These are phyloP conservation scores for Amphiura filiformis DNA, from an alignment of 35 echinoderm and acorn worm species.

Conservation along the genomic window DNA sequence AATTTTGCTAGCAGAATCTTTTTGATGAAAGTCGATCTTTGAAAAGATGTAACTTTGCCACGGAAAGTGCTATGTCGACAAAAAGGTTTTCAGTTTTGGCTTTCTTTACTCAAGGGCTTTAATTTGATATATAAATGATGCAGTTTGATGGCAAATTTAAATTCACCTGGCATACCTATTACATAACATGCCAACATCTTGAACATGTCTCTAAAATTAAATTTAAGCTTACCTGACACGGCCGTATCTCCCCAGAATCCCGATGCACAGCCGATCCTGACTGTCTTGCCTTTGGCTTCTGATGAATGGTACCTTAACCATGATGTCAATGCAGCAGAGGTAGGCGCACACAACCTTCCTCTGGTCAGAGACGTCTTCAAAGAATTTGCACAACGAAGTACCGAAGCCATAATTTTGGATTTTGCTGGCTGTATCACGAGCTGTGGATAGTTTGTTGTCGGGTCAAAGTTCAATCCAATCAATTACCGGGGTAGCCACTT, in stretches of 20 bases:
- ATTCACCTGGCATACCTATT: too few relatives aligned
- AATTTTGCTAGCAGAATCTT: too few relatives aligned
- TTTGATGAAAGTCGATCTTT: too few relatives aligned
- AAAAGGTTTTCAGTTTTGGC: too few relatives aligned
- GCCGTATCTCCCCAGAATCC: constrained; percentile 85
- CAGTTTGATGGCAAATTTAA: too few relatives aligned
- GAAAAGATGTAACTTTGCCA: too few relatives aligned
- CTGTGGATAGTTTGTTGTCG: too few relatives aligned
- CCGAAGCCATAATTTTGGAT: background rate
- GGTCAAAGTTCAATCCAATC: too few relatives aligned
- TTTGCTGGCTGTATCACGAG: background rate
- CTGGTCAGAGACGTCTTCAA: background rate
- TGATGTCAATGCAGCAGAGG: background rate
- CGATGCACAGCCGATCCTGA: constrained; percentile 80
- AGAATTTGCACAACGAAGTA: background rate
- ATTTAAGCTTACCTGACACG: constrained; percentile 28
- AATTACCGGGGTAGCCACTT: too few relatives aligned
- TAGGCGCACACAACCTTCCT: background rate
- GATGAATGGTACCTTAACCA: constrained; percentile 3
- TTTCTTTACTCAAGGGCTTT: too few relatives aligned
- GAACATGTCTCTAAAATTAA: background rate
- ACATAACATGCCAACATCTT: background rate
- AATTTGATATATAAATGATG: too few relatives aligned
- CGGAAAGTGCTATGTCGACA: too few relatives aligned
- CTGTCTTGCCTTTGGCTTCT: constrained; percentile 7